These are phyloP conservation scores for Jacana jacana DNA, from an alignment of 2,113 vertebrate species.

Conservation along the genomic window DNA sequence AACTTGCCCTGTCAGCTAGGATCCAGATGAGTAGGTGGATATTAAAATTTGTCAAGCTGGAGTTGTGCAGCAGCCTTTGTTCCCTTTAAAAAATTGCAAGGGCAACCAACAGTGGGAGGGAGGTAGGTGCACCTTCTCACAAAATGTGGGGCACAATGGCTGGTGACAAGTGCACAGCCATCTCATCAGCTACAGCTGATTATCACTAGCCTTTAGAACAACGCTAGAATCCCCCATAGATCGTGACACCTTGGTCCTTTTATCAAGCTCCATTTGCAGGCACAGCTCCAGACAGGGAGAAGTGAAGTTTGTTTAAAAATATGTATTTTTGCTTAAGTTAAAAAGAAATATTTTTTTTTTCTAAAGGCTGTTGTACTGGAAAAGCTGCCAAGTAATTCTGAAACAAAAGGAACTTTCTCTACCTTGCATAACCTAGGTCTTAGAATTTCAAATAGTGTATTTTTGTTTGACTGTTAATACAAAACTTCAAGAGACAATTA, in stretches of 20 bases:
- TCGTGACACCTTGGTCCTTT: accelerated
- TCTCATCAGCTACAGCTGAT: background rate
- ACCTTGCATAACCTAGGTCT: background rate
- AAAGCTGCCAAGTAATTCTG: background rate
- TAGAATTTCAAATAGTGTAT: background rate
- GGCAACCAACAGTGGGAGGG: accelerated
- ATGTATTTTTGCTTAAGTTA: background rate
- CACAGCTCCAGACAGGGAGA: background rate
- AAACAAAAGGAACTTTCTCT: background rate
- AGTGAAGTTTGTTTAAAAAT: background rate
- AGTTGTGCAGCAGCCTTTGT: background rate
- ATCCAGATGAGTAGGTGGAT: background rate
- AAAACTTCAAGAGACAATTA: background rate
- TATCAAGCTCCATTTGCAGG: background rate
- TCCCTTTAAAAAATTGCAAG: background rate
- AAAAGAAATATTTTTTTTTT: background rate
- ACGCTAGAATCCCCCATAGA: background rate
- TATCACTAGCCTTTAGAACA: background rate
- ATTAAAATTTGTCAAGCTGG: background rate
- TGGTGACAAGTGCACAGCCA: background rate
- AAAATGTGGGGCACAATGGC: background rate
- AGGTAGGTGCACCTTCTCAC: background rate
- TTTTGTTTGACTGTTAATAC: background rate
- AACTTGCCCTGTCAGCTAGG: background rate
- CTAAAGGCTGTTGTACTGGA: background rate